Base-by-base conservation (phyloP, 2,797 vertebrate species). In the Rhinella marina region DNA sequence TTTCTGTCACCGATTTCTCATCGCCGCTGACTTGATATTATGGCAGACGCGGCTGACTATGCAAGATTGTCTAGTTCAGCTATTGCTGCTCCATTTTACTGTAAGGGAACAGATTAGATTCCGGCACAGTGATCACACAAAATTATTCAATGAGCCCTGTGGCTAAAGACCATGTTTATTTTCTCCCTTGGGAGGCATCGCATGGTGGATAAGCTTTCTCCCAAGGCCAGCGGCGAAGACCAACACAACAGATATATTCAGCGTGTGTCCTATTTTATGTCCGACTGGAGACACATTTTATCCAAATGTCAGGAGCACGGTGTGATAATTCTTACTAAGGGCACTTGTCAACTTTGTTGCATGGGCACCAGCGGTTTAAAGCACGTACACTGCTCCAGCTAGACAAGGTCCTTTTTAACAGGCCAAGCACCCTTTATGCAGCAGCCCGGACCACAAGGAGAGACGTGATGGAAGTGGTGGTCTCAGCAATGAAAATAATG, bases 111-210 rank as follows among this genome's bases (percentile, higher is more conserved):
- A 52, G 41, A 25, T n/a, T 52, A 77, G 25, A 80, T 86, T 27
- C 27, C 6, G 25, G 84, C 7, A 54, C 61, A 29, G 25, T 48
- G 41, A 73, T 81, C 86, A 64, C 68, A 61, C 57, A 23, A 62
- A 87, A 52, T 82, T 21, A 73, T 73, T 59, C 61, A 75, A 75
- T 57, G 23, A 82, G 41, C 79, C 86, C 56, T 29, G 68, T 32
- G 57, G 78, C 62, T 61, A 52, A 27, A 32, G 14, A 77, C 56
- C 59, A 54, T 68, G 81, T 54, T 41, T 62, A 59, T 80, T 23
- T 68, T 72, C 66, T 57, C 52, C 12, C 50, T 56, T 29, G 66
- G 82, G 52, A 21, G 56, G 29, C 48, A 56, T 81, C 66, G 52
- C 54, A 59, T 81, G 21, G 27, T 16, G 76, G 85, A 50, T 25